Conservation (phyloP, 2,113 vertebrate genomes). For the Chiloscyllium plagiosum region DNA sequence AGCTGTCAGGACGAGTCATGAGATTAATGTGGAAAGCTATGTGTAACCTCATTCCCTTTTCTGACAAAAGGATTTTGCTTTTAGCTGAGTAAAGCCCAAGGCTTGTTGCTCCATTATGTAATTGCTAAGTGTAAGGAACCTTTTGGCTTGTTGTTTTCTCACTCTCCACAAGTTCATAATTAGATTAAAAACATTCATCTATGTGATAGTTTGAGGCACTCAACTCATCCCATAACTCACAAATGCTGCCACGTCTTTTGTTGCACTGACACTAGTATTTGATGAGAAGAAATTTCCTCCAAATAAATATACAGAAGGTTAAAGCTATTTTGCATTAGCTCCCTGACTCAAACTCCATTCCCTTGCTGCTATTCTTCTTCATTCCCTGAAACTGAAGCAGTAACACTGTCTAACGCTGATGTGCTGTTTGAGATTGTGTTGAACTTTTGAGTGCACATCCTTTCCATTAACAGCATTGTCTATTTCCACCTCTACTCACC, state of each 20-base stretch:
- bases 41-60: neutral
- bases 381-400: neutral
- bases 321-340: neutral
- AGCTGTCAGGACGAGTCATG: neutral
- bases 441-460: neutral
- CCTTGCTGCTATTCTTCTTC: neutral
- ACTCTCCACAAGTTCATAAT: neutral
- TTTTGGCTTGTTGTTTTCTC: neutral
- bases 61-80: neutral
- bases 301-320: neutral
- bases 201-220: neutral
- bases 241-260: neutral
- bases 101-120: neutral
- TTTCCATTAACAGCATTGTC: neutral
- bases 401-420: too few relatives aligned
- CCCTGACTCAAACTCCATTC: neutral
- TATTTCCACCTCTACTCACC: neutral
- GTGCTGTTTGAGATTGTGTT: neutral
- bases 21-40: conserved; percentile 1
- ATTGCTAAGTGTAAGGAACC: conserved; percentile 11
- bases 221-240: neutral
- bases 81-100: neutral
- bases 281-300: neutral
- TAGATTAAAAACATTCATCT: conserved; percentile 16
- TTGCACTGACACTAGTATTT: neutral